Conservation (phyloP, 2,888 invertebrate genomes). For the Leptogaster cylindrica region DNA sequence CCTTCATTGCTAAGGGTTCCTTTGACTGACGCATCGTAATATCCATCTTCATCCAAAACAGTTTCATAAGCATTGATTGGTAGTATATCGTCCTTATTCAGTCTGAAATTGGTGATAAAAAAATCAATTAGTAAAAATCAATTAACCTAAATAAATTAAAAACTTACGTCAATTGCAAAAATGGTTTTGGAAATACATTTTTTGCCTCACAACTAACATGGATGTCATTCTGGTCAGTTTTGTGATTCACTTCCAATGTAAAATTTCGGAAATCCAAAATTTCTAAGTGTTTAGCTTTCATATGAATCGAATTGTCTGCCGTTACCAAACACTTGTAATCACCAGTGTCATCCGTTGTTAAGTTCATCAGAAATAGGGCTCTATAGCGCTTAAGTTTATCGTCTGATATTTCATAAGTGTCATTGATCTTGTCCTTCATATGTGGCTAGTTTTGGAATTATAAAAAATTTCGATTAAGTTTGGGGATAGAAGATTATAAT, state of each 20-base stretch:
- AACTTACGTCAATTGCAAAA: conserved; percentile 48
- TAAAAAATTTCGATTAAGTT: no score
- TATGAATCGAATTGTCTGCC: conserved; percentile 63
- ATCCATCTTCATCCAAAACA: not conserved
- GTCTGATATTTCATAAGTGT: conserved; percentile 69
- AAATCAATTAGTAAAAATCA: not conserved
- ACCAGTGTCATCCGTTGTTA: conserved; percentile 73
- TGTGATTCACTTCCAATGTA: conserved; percentile 45
- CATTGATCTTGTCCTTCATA: conserved; percentile 67
- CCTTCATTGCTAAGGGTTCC: conserved; percentile 11
- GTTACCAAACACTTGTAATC: conserved; percentile 74
- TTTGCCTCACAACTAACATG: conserved; percentile 48
- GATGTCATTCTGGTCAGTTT: conserved; percentile 49
- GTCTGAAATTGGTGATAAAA: not conserved
- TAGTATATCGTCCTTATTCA: conserved; percentile 12
- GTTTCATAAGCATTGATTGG: conserved; percentile 7
- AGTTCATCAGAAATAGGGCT: conserved; percentile 72
- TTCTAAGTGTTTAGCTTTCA: conserved; percentile 48
- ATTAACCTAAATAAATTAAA: not conserved
- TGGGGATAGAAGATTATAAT: not conserved
- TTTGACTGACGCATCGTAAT: conserved; percentile 12
- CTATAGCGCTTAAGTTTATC: conserved; percentile 74
- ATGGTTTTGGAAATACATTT: conserved; percentile 49
- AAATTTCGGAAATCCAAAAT: conserved; percentile 50
- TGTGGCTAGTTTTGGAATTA: no score